These are phyloP conservation scores for Agrilus biguttatus DNA, from an alignment of 2,888 invertebrate species.

Conservation along the genomic window DNA sequence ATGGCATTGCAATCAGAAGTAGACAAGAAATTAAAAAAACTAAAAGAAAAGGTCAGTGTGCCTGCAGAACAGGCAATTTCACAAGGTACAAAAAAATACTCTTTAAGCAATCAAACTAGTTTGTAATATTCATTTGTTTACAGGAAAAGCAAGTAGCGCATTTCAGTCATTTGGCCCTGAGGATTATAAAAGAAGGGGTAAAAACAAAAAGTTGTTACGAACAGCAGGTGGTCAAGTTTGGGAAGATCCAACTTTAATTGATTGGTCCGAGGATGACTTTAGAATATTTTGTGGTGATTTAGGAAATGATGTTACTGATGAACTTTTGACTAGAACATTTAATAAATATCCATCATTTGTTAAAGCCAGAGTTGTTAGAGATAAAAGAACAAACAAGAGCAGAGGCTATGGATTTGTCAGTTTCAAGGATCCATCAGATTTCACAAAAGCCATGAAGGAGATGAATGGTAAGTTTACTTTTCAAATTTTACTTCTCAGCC, in stretches of 20 bases:
- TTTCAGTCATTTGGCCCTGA: constrained; percentile 41
- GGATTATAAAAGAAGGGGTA: constrained; percentile 32
- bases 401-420: constrained; percentile 99
- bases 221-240: constrained; percentile 90
- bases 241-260: constrained; percentile 87
- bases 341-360: constrained; percentile 87
- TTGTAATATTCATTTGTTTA: constrained; percentile 5
- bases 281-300: constrained; percentile 98
- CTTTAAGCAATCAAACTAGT: background rate
- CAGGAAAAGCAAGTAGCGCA: constrained; percentile 38
- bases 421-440: constrained; percentile 94
- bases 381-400: constrained; percentile 93
- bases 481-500: too few relatives aligned
- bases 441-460: constrained; percentile 96
- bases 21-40: constrained; percentile 43
- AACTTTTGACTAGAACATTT: constrained; percentile 89
- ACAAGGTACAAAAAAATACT: constrained; percentile 7
- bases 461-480: constrained; percentile 76
- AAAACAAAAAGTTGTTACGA: constrained; percentile 58
- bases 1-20: constrained; percentile 40
- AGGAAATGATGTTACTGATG: constrained; percentile 98
- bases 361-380: constrained; percentile 88
- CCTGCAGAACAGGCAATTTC: constrained; percentile 35
- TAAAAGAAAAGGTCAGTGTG: constrained; percentile 48
- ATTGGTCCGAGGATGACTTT: constrained; percentile 99